Conservation (phyloP, 2,888 invertebrate genomes). For the Lasioglossum malachurum region DNA sequence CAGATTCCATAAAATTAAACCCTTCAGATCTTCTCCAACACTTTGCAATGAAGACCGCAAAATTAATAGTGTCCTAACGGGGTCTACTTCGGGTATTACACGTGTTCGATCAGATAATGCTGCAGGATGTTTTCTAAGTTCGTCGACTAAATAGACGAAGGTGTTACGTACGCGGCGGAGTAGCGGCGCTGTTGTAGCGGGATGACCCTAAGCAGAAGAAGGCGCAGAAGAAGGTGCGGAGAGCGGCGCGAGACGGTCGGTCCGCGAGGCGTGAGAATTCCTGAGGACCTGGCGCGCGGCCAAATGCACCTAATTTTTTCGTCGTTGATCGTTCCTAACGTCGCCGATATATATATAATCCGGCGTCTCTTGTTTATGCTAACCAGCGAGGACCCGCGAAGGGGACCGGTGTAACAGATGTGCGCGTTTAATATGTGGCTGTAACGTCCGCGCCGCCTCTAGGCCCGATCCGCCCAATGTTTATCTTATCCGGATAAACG, state of each 20-base stretch:
- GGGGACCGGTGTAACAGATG: slow-evolving; percentile 47
- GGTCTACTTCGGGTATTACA: too few relatives aligned
- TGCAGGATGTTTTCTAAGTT: too few relatives aligned
- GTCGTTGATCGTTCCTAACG: slow-evolving; percentile 54
- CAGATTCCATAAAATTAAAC: too few relatives aligned
- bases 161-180: background rate
- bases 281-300: slow-evolving; percentile 41
- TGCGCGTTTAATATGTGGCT: slow-evolving; percentile 45
- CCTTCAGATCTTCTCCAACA: too few relatives aligned
- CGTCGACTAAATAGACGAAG: background rate
- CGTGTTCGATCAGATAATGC: too few relatives aligned
- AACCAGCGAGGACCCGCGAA: slow-evolving; percentile 18
- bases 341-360: slow-evolving; percentile 49
- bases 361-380: slow-evolving; percentile 50
- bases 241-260: background rate
- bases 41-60: too few relatives aligned
- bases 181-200: background rate
- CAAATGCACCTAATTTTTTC: slow-evolving; percentile 50
- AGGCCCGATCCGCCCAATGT: slow-evolving; percentile 18
- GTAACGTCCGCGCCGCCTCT: background rate
- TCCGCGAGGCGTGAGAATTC: slow-evolving; percentile 50
- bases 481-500: slow-evolving; percentile 54
- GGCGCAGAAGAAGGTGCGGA: background rate
- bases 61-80: too few relatives aligned
- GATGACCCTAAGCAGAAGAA: background rate